Conservation (phyloP, 2,797 vertebrate genomes). For the Taenioides sp. region DNA sequence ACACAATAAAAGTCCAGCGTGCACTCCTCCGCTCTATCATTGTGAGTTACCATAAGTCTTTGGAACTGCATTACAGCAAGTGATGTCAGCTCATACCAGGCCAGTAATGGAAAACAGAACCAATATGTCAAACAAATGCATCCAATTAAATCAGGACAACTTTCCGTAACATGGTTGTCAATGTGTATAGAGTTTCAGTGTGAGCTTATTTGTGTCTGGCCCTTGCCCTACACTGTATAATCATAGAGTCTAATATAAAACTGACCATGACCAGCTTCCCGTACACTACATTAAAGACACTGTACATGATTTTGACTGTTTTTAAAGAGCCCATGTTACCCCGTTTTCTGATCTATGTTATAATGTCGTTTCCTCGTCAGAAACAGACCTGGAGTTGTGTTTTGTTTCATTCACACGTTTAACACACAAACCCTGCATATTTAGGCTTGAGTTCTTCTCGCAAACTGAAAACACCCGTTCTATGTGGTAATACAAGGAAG, state of each 20-base stretch:
- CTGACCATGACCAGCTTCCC: background rate
- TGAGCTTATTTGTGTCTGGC: background rate
- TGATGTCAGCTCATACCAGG: background rate
- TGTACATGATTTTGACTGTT: too few relatives aligned
- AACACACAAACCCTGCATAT: too few relatives aligned
- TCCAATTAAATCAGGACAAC: background rate
- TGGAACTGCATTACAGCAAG: background rate
- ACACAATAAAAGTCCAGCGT: background rate
- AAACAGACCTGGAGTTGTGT: too few relatives aligned
- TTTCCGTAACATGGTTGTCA: background rate
- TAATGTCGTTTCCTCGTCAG: too few relatives aligned
- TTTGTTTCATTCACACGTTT: too few relatives aligned
- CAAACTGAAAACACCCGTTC: too few relatives aligned
- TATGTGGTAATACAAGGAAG: too few relatives aligned
- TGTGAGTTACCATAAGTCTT: background rate
- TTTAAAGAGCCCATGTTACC: too few relatives aligned
- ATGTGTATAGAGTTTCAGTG: background rate
- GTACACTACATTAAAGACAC: background rate
- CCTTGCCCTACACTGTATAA: background rate
- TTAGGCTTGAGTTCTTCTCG: too few relatives aligned
- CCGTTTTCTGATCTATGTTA: too few relatives aligned
- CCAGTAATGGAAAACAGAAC: background rate
- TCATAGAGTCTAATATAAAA: background rate
- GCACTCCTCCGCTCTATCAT: background rate
- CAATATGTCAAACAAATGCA: background rate